Evolutionary conservation across 2,888 invertebrate species (phyloP), one percentile per base, ranked within the genome.

Genomic region (Lycophotia porphyrea): DNA sequence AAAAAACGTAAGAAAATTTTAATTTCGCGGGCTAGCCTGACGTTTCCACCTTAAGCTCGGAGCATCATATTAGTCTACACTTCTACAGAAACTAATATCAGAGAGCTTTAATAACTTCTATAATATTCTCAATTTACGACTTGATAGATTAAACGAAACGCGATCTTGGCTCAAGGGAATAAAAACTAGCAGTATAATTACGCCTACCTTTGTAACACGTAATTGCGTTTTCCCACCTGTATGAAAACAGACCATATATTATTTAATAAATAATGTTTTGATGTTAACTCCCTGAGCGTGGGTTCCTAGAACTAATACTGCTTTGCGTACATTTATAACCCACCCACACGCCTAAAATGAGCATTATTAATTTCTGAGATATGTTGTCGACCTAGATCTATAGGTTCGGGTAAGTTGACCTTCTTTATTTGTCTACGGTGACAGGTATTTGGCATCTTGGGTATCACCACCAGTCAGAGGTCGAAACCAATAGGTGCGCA

Each of bases 151-250:
- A 84, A 73, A 82, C 60, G 71, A 80, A 80, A 84, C 67, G 49
- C 73, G 58, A 31, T 65, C 68, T 65, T 71, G 58, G 27, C 77
- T 31, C 73, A 39, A n/a, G 68, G 77, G 81, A 80, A 69, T 72
- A 74, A 71, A 72, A 65, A 64, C 81, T 42, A 55, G 36, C 49
- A 34, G 72, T 76, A 71, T 72, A 87, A 86, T 86, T 87, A 86
- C 64, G 36, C 58, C 58, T 63, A 77, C 78, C 78, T 82, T 78
- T 77, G 73, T 77, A 70, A 67, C 31, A 27, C 42, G 61, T 84
- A 76, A 85, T 86, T 82, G 68, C 73, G 71, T 87, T 85, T 76
- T 68, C 66, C n/a, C 55, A 74, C 69, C 69, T 52, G 64, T 66
- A 65, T 70, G 69, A 39, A 72, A 77, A 66, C 71, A 67, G 77